Percentiles rank a stretch among this genome's conserved stretches.
These are phyloP conservation scores for Hystrix brachyura DNA, from an alignment of 2,113 vertebrate species.

Conservation along the genomic window DNA sequence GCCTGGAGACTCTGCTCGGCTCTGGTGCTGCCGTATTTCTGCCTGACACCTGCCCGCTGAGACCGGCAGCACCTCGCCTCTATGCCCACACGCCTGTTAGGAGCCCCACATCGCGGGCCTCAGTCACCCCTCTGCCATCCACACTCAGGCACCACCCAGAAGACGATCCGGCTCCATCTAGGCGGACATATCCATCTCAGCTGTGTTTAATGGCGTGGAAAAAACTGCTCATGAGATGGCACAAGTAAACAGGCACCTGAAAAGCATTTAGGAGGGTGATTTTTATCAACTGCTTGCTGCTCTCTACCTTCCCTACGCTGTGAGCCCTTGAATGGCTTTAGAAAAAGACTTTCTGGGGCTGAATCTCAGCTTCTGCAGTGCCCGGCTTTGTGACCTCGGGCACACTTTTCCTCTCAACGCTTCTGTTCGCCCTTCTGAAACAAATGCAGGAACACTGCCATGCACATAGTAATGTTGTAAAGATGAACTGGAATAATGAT, in stretches of 20 bases:
- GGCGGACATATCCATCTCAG: not conserved
- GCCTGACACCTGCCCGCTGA: not conserved
- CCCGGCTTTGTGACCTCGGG: not conserved
- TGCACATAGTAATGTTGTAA: accelerated
- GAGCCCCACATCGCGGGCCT: not conserved
- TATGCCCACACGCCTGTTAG: not conserved
- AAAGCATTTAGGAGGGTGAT: not conserved
- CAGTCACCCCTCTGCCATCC: not conserved
- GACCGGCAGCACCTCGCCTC: not conserved
- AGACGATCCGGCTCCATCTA: not conserved
- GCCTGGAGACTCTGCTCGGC: not conserved
- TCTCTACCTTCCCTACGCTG: not conserved
- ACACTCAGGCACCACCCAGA: not conserved
- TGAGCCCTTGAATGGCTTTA: not conserved
- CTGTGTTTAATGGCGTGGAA: not conserved
- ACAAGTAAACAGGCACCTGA: not conserved
- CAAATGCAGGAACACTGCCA: not conserved
- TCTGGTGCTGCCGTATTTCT: not conserved
- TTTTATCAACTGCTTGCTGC: not conserved
- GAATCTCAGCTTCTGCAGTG: not conserved
- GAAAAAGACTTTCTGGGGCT: not conserved
- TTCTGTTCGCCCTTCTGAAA: not conserved
- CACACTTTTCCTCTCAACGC: not conserved
- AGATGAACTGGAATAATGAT: not conserved
- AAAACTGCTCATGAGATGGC: not conserved